Evolutionary conservation across 2,113 vertebrate species (phyloP).

Genomic region (Fukomys damarensis): DNA sequence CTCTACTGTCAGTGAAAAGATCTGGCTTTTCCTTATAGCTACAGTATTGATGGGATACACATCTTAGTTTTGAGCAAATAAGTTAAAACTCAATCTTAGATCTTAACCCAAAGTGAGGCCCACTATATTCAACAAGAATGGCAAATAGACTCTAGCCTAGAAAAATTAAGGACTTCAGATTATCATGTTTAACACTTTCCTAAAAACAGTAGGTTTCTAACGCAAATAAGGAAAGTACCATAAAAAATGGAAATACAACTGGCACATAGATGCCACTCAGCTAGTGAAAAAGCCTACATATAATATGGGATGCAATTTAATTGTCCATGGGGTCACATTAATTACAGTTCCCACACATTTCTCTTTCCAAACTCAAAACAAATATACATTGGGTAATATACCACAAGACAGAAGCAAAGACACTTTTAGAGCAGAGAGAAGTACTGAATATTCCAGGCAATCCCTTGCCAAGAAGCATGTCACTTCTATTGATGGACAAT

Average conservation of each 20-base stretch:
- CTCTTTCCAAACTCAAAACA: not conserved
- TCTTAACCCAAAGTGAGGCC: not conserved
- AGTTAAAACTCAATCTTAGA: not conserved
- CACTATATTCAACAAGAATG: not conserved
- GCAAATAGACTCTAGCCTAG: not conserved
- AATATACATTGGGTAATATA: not conserved
- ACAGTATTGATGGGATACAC: not conserved
- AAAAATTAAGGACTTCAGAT: not conserved
- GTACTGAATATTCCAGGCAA: conserved; percentile 1
- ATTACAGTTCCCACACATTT: not conserved
- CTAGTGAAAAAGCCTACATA: not conserved
- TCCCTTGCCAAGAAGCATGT: conserved; percentile 45
- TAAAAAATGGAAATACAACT: not conserved
- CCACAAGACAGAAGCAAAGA: not conserved
- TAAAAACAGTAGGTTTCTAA: not conserved
- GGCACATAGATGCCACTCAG: not conserved
- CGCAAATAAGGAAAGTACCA: not conserved
- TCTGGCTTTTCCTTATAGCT: not conserved
- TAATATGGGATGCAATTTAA: not conserved
- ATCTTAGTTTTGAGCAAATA: not conserved
- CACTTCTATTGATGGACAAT: not conserved
- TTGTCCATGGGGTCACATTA: not conserved
- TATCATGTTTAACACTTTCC: not conserved
- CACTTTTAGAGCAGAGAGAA: not conserved
- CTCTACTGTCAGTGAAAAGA: not conserved